phyloP scores from a whole-genome alignment of 2,113 vertebrate genomes.

The Apeltes quadracus region DNA sequence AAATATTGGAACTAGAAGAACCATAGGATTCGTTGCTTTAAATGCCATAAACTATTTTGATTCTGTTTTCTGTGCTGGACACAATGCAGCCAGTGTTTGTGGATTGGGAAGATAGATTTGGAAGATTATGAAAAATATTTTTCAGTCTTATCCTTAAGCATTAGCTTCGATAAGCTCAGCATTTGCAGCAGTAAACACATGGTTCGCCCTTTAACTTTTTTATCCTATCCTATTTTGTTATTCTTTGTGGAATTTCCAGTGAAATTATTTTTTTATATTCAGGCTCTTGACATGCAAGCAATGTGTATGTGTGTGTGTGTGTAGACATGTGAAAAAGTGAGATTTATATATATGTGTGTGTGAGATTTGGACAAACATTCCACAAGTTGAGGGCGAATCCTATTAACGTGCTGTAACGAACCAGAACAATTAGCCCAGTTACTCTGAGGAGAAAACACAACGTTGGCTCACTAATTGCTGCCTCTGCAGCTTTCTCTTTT shows the following conservation, averaged over 20 bases:
- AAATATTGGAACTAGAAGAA: neutral
- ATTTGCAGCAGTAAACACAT: conserved; percentile 36
- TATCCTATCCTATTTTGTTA: neutral
- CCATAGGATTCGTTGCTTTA: conserved; percentile 14
- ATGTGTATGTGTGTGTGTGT: too few relatives aligned
- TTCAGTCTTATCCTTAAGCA: conserved; percentile 52
- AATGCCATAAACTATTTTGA: conserved; percentile 23
- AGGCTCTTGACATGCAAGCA: neutral
- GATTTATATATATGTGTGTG: neutral
- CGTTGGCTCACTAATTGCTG: conserved; percentile 59
- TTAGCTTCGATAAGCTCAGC: conserved; percentile 41
- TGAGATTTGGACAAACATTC: conserved; percentile 53
- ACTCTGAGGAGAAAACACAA: conserved; percentile 54
- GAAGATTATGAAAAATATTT: conserved; percentile 66
- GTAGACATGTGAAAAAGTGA: conserved; percentile 5
- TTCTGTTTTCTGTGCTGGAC: conserved; percentile 30
- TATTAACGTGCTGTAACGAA: conserved; percentile 54
- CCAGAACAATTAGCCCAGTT: conserved; percentile 67
- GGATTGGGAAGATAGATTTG: conserved; percentile 52
- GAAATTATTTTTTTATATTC: neutral
- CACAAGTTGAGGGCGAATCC: conserved; percentile 52
- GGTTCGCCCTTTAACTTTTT: neutral
- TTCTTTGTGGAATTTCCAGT: neutral
- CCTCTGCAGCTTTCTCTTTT: conserved; percentile 33
- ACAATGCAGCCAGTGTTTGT: conserved; percentile 60